Evolutionary conservation across 1,140 invertebrate species (phyloP), one percentile per base, ranked within the genome.

Genomic region (Atopsyche davidsoni): DNA sequence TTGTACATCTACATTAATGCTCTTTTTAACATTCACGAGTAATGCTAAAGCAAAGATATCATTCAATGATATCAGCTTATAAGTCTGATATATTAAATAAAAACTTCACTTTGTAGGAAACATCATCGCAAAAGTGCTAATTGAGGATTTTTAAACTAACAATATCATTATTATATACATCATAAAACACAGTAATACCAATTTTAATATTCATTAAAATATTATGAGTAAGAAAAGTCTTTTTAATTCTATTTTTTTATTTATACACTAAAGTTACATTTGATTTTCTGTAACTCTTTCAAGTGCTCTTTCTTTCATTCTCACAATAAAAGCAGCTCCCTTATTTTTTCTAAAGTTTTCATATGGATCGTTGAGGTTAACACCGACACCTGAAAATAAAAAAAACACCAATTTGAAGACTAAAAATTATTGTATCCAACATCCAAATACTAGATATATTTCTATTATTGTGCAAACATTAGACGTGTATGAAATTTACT

Each of bases 291-390:
- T 28, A 9, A 81, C 80, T 50, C 85, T 72, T 64, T 93, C 89
- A 58, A 95, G 85, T 13, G 89, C 89, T 65, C 92, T 78, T 17
- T 90, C 88, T 67, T 92, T 92, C 92, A 98, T 97, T 61, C 93
- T 78, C 46, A 90, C 91, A 46, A 96, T 96, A 73, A 96, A 97
- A 36, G 92, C 92, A 62, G 93, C 89, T 39, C 92, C 92, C 74
- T 96, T 96, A 65, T 87, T 95, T 71, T 97, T 97, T 47, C 95
- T 79, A 72, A 96, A 98, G 65, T 91, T 92, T 72, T 98, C 95
- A 66, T 95, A 98, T 0, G 94, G 94, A 76, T 96, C 92, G 63
- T 89, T 90, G 49, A 93, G 72, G 65, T 86, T 91, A 47, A 90
- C 81, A 31, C 93, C 94, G 36, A 96, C 82, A 55, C 77, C 77